phyloP scores from a whole-genome alignment of 1,140 invertebrate species.

The Bombus superbus region DNA sequence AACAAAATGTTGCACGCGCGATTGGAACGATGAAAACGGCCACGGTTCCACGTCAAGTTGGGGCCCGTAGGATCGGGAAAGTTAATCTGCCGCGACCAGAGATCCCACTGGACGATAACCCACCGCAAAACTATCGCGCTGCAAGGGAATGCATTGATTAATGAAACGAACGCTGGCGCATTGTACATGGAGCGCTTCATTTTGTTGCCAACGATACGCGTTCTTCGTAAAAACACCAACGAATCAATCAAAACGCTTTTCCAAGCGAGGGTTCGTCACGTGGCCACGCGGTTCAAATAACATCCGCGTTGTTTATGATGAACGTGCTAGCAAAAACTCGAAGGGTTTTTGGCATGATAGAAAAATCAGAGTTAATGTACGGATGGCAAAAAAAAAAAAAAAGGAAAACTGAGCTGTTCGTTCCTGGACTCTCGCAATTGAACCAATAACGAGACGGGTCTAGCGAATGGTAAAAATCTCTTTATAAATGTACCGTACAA shows the following conservation, averaged over 20 bases:
- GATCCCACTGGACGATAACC: slow-evolving; percentile 30
- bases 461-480: neutral
- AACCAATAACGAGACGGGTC: neutral
- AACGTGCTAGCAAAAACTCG: neutral
- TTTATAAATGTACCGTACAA: neutral
- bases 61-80: slow-evolving; percentile 10
- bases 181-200: slow-evolving; percentile 27
- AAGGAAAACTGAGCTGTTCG: neutral
- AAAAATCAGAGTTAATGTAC: neutral
- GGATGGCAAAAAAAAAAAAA: neutral
- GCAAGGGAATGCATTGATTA: slow-evolving; percentile 38
- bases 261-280: no score
- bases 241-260: slow-evolving; percentile 43
- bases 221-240: neutral
- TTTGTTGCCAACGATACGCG: neutral
- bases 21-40: slow-evolving; percentile 29
- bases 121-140: slow-evolving; percentile 24
- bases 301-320: slow-evolving; percentile 1
- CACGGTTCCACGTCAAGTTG: neutral
- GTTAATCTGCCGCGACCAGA: slow-evolving; percentile 28
- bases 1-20: slow-evolving; percentile 32
- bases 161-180: slow-evolving; percentile 19
- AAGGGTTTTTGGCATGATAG: neutral
- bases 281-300: neutral
- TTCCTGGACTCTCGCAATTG: neutral